phyloP scores from a whole-genome alignment of 2,888 invertebrate genomes.

The Microctonus brassicae region DNA sequence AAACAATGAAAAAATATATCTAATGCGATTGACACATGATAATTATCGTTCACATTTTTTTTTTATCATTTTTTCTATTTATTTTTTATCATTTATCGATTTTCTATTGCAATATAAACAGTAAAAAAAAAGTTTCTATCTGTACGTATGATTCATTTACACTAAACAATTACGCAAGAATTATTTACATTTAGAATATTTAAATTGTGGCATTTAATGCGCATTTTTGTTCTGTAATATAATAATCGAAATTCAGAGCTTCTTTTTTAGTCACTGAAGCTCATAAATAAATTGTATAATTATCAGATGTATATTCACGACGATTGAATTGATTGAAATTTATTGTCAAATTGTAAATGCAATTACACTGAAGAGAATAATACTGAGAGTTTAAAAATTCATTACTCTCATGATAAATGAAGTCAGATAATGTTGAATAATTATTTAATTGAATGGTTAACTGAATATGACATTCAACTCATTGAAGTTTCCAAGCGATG shows the following conservation, averaged over 20 bases:
- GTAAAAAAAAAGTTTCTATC: neutral
- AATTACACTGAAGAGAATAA: neutral
- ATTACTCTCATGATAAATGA: neutral
- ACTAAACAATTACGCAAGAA: neutral
- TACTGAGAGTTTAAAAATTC: neutral
- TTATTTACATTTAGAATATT: neutral
- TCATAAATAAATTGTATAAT: neutral
- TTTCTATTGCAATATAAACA: neutral
- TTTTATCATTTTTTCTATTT: neutral
- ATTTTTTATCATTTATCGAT: neutral
- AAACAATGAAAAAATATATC: conserved; percentile 21
- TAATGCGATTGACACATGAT: neutral
- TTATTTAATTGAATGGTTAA: conserved; percentile 10
- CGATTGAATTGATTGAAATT: neutral
- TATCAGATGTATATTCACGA: neutral
- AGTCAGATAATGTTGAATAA: neutral
- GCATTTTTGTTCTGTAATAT: neutral
- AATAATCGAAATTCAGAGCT: neutral
- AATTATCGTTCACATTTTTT: neutral
- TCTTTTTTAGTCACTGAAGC: neutral
- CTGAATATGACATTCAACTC: neutral
- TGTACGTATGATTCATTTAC: neutral
- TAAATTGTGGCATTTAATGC: neutral
- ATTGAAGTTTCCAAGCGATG: neutral
- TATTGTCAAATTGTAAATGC: neutral